These are phyloP conservation scores for Phaenicophaeus curvirostris DNA, from an alignment of 2,797 vertebrate genomes.

Conservation along the genomic window DNA sequence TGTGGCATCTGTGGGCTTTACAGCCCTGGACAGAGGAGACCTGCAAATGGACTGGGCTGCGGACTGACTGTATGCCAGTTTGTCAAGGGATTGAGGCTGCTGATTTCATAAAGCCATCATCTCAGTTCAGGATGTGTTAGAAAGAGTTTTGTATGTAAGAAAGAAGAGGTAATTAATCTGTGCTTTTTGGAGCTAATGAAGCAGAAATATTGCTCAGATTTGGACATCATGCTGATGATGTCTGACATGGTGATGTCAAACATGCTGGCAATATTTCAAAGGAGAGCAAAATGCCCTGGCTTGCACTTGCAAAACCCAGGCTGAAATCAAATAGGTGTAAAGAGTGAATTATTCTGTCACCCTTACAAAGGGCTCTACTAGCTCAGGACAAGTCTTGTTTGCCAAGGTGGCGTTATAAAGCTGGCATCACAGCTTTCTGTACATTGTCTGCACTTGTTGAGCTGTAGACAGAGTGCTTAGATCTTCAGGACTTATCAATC, in stretches of 20 bases:
- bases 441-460: not conserved
- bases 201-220: not conserved
- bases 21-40: not conserved
- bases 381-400: not conserved
- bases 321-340: not conserved
- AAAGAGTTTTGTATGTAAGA: not conserved
- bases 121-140: not conserved
- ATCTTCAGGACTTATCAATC: not conserved
- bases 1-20: not conserved
- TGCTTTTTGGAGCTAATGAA: conserved; percentile 25
- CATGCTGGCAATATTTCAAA: not conserved
- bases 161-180: conserved; percentile 30
- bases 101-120: not conserved
- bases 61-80: not conserved
- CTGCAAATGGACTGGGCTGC: accelerated
- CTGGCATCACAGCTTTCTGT: not conserved
- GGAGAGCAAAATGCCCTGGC: not conserved
- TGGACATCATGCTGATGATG: not conserved
- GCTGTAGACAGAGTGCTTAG: not conserved
- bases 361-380: not conserved
- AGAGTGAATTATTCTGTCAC: not conserved
- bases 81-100: not conserved
- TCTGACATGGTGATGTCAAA: not conserved
- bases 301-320: not conserved
- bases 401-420: not conserved